Percentiles rank a stretch among this genome's conserved stretches.
Evolutionary conservation across 2,113 vertebrate species (phyloP).

Genomic region (Regulus satrapa): DNA sequence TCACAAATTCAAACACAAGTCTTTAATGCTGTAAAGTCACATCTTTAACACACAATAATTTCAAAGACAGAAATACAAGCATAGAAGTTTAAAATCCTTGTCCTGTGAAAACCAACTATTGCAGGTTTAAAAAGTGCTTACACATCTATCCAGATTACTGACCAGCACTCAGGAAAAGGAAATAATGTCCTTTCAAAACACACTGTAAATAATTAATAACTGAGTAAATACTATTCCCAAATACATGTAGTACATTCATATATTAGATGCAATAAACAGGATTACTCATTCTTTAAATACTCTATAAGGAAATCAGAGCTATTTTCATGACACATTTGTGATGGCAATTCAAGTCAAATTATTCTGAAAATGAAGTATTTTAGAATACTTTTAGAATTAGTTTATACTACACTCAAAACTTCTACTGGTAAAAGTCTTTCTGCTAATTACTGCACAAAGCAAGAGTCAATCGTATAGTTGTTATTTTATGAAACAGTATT

Average conservation of each 20-base stretch:
- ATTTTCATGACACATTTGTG: background rate
- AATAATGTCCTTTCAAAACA: background rate
- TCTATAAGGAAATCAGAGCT: background rate
- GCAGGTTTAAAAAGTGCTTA: background rate
- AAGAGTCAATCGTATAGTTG: background rate
- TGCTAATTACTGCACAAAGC: background rate
- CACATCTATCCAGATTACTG: background rate
- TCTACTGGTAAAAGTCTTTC: background rate
- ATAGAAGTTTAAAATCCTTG: background rate
- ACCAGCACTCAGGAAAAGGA: background rate
- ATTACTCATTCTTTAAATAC: background rate
- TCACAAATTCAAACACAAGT: background rate
- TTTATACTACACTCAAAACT: background rate
- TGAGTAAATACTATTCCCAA: background rate
- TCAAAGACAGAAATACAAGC: background rate
- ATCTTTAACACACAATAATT: background rate
- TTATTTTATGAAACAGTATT: background rate
- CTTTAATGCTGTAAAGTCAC: background rate
- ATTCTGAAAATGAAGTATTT: background rate
- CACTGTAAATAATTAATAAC: constrained; percentile 19
- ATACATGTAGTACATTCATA: background rate
- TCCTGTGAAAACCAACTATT: background rate
- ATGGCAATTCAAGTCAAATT: background rate
- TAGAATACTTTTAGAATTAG: background rate
- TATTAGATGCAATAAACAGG: background rate